Base-by-base conservation (phyloP, 2,113 vertebrate genomes). In the Dicrurus megarhynchus region DNA sequence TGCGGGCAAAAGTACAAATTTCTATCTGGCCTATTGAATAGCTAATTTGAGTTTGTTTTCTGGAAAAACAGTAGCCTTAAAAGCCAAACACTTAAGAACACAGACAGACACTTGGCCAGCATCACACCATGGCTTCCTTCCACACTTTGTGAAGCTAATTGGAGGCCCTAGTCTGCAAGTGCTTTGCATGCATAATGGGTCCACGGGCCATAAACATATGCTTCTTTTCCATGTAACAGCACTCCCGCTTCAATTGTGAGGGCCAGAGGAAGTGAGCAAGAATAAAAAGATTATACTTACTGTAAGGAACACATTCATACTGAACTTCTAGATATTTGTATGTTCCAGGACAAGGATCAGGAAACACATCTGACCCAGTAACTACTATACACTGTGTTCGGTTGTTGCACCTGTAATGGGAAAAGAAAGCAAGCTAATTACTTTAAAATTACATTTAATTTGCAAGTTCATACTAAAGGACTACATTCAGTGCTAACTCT, bases 241-340 rank as follows among this genome's bases (percentile, higher is more conserved):
- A 84, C 92, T 97, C 96, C 96, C 92, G 97, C 95, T 96, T 93
- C 94, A 96, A 96, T 35, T 81, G 96, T 90, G 93, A 97, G 90
- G 81, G 87, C 96, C 95, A 94, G 90, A 96, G 95, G 91, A 97
- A 97, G 92, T 90, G 92, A 97, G 92, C 67, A 96, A 97, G 93
- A 96, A 96, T 81, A 94, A 84, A 96, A 97, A 96, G 57, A 89
- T 97, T 94, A 97, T 98, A 99, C 99, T 99, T 99, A 99, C 99
- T 99, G 98, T 99, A 99, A 98, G 99, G 99, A 93, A 99, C 99
- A 98, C 99, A 99, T 98, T 99, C 99, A 99, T 99, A 99, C 94
- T 99, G 99, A 98, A 99, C 99, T 98, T 99, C 99, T 98, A 99
- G 98, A 89, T 99, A 99, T 97, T 99, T 99, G 98, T 99, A 99